Percentiles rank a stretch among this genome's conserved stretches.
Evolutionary conservation across 2,888 invertebrate species (phyloP).

Genomic region (Microplitis manilae): DNA sequence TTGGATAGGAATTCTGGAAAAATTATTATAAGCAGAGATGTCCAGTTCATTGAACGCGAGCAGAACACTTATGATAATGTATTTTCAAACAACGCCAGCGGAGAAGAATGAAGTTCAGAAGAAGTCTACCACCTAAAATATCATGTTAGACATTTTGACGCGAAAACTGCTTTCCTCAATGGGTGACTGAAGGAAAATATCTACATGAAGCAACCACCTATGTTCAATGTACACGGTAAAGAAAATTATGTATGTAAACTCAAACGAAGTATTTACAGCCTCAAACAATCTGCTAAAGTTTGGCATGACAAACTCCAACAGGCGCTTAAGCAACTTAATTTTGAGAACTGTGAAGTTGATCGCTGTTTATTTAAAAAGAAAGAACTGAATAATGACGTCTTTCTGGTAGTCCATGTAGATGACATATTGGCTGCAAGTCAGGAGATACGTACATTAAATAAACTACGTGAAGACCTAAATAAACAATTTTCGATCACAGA

Average conservation of each 20-base stretch:
- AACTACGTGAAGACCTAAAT: too few species aligned
- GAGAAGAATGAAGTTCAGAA: too few species aligned
- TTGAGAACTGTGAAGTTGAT: slow-evolving; percentile 49
- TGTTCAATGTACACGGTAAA: too few species aligned
- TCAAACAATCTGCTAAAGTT: slow-evolving; percentile 41
- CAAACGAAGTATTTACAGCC: slow-evolving; percentile 49
- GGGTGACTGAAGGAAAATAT: background rate
- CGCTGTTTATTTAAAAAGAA: slow-evolving; percentile 49
- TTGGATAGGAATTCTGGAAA: background rate
- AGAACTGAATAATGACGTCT: background rate
- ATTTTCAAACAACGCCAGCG: too few species aligned
- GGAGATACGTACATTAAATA: too few species aligned
- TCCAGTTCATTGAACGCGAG: background rate
- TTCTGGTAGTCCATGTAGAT: slow-evolving; percentile 45
- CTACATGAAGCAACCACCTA: background rate
- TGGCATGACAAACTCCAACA: slow-evolving; percentile 53
- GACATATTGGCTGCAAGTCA: slow-evolving; percentile 27
- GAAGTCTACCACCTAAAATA: background rate
- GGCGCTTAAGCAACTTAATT: slow-evolving; percentile 42
- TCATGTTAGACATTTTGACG: background rate
- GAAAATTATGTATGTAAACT: background rate
- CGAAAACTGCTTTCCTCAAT: slow-evolving; percentile 14
- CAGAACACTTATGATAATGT: too few species aligned
- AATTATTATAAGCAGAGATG: background rate
- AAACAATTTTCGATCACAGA: too few species aligned